Evolutionary conservation across 2,888 invertebrate genomes (phyloP).

Genomic region (Anorthoa munda): DNA sequence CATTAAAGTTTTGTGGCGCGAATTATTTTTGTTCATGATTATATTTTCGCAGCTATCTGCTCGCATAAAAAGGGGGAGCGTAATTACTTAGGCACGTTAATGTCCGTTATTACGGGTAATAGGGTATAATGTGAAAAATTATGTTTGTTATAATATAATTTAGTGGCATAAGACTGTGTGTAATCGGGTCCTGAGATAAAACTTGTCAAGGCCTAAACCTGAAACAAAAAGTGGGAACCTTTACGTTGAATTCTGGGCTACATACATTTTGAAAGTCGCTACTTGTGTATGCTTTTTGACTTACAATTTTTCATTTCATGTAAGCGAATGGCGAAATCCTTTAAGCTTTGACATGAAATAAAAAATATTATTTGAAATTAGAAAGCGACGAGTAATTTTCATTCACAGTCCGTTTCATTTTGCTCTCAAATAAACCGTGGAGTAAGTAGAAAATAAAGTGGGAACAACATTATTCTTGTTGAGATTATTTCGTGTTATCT

Average conservation of each 20-base stretch:
- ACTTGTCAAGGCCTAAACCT: neutral
- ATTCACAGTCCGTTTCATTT: constrained; percentile 19
- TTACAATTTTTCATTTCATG: constrained; percentile 20
- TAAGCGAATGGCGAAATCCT: constrained; percentile 31
- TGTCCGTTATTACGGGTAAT: constrained; percentile 65
- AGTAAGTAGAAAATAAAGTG: constrained; percentile 63
- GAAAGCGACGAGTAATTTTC: constrained; percentile 18
- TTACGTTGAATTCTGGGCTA: constrained; percentile 5
- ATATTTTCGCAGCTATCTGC: constrained; percentile 69
- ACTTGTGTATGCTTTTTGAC: constrained; percentile 44
- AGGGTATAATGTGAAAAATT: constrained; percentile 66
- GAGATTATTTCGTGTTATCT: constrained; percentile 73
- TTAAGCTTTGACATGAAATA: constrained; percentile 21
- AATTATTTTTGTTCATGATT: constrained; percentile 73
- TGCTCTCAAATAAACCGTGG: constrained; percentile 22
- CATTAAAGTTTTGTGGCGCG: constrained; percentile 74
- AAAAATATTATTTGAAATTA: constrained; percentile 14
- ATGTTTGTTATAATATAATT: constrained; percentile 64
- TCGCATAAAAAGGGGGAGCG: constrained; percentile 66
- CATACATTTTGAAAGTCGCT: constrained; percentile 17
- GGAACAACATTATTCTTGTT: constrained; percentile 73
- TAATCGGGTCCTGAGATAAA: constrained; percentile 52
- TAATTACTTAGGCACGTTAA: constrained; percentile 68
- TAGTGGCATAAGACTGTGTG: constrained; percentile 63
- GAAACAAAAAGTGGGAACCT: constrained; percentile 26